Base-by-base conservation (phyloP, 2,797 vertebrate genomes). In the Triplophysa yarkandensis region DNA sequence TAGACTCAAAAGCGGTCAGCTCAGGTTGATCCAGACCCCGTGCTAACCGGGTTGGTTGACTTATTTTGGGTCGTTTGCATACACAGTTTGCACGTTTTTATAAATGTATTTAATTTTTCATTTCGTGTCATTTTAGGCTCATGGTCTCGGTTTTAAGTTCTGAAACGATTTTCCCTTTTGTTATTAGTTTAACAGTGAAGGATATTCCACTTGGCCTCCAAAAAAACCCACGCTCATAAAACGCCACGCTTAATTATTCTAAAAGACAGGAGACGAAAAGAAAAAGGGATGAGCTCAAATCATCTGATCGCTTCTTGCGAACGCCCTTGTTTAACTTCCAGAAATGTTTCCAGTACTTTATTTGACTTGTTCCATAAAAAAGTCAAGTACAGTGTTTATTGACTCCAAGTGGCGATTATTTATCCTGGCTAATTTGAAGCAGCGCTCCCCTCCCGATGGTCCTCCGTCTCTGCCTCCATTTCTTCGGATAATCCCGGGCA, bases 371-470 rank as follows among this genome's bases (percentile, higher is more conserved):
- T 75, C 50, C 62, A 50, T 68, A 76, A 78, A 76, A 80, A 65
- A 60, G 41, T 19, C 84, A 86, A 85, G 83, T 84, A 71, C 67
- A 74, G 71, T 90, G 87, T 91, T 91, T 89, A 82, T 83, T 54
- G 82, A 86, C 80, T 85, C 80, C 82, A 82, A 73, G 72, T 74
- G 57, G 0, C 75, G 87, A 90, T 91, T 93, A 92, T 92, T 92
- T 91, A 89, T 88, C 76, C 89, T 87, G 83, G 79, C 86, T 92
- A 91, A 92, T 92, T 90, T 91, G 87, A 92, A 92, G 91, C 90
- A 91, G 90, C 84, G 78, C 83, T 79, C 68, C 77, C 73, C 46
- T 61, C 60, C 14, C 50, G 21, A 41, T 14, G 25, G 54, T 77
- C 77, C 79, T 41, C 60, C 27, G 46, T 62, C 78, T 54, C 67